phyloP scores from a whole-genome alignment of 2,797 vertebrate species.

The Gorsachius magnificus region DNA sequence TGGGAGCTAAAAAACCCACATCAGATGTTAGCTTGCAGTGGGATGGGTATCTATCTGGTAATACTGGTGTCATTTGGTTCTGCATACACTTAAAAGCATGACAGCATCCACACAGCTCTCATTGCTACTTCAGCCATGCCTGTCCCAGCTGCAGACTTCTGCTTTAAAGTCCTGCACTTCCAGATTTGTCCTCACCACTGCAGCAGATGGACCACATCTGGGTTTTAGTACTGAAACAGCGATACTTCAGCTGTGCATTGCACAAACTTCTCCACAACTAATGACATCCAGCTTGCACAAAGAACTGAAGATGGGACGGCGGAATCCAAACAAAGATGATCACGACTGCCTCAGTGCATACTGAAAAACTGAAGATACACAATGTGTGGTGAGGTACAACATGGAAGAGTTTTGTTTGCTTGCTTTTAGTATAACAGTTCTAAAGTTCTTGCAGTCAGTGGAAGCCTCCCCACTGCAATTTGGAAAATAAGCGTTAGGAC shows the following conservation, averaged over 20 bases:
- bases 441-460: not conserved
- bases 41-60: not conserved
- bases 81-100: not conserved
- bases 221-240: not conserved
- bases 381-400: not conserved
- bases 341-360: not conserved
- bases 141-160: not conserved
- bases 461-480: not conserved
- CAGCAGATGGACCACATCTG: not conserved
- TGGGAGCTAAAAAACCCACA: not conserved
- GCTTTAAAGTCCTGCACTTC: not conserved
- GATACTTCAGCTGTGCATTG: not conserved
- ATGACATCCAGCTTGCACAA: not conserved
- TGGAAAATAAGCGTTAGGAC: not conserved
- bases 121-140: not conserved
- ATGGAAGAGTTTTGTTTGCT: not conserved
- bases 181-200: not conserved
- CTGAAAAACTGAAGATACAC: not conserved
- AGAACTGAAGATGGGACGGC: not conserved
- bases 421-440: not conserved
- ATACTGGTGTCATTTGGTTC: not conserved
- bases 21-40: not conserved
- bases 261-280: not conserved
- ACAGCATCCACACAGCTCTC: not conserved
- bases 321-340: not conserved